Evolutionary conservation across 2,113 vertebrate genomes (phyloP).

Genomic region (Nothobranchius kuhntae): DNA sequence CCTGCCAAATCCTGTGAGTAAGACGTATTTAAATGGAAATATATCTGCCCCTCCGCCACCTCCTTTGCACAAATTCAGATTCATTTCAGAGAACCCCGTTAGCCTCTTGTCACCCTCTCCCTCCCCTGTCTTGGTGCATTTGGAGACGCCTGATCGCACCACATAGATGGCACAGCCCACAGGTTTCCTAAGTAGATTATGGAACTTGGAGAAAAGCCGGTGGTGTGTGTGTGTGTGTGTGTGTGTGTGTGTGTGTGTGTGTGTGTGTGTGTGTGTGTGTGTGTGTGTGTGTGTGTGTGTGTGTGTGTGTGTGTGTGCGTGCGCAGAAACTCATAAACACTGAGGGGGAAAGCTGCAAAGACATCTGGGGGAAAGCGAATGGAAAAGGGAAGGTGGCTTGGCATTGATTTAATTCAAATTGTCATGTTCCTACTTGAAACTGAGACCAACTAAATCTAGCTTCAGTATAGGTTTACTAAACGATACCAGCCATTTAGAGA

Average conservation of each 20-base stretch:
- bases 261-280: neutral
- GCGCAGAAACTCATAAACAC: slow-evolving; percentile 44
- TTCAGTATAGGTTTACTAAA: slow-evolving; percentile 48
- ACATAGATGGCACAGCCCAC: slow-evolving; percentile 54
- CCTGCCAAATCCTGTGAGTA: slow-evolving; percentile 72
- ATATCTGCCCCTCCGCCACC: slow-evolving; percentile 38
- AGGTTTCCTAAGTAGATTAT: slow-evolving; percentile 71
- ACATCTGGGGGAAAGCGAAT: slow-evolving; percentile 15
- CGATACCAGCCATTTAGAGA: slow-evolving; percentile 34
- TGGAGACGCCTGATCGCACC: slow-evolving; percentile 61
- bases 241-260: neutral
- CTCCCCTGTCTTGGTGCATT: slow-evolving; percentile 56
- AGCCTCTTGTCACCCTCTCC: slow-evolving; percentile 25
- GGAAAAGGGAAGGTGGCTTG: slow-evolving; percentile 12
- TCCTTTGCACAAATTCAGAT: slow-evolving; percentile 59
- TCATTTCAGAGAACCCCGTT: slow-evolving; percentile 59
- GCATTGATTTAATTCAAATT: slow-evolving; percentile 61
- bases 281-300: neutral
- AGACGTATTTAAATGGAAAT: slow-evolving; percentile 80
- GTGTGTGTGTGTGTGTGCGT: neutral
- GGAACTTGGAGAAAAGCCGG: slow-evolving; percentile 16
- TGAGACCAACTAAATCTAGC: slow-evolving; percentile 37
- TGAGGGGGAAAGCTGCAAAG: slow-evolving; percentile 28
- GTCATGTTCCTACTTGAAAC: slow-evolving; percentile 57
- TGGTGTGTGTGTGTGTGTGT: neutral